Conservation (phyloP, 2,113 vertebrate genomes). For the Conger conger region DNA sequence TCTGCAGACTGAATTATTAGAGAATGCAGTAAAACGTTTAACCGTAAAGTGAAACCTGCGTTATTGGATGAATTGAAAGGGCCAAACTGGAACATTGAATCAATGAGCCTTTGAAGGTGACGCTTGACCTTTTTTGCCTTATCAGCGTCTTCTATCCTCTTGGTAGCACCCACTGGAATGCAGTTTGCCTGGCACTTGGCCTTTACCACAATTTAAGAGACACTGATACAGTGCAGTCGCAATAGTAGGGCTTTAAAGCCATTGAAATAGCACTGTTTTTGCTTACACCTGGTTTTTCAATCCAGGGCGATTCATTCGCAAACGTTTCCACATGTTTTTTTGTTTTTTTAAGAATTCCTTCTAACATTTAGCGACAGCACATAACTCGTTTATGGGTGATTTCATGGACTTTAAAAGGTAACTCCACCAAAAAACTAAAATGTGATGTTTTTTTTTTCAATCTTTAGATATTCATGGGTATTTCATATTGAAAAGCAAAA, state of each 20-base stretch:
- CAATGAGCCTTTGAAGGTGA: not conserved
- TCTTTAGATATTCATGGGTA: not conserved
- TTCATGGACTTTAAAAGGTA: not conserved
- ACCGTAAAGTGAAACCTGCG: not conserved
- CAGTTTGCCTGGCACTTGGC: not conserved
- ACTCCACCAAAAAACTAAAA: constrained; percentile 4
- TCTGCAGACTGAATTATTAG: not conserved
- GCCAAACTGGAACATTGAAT: constrained; percentile 1
- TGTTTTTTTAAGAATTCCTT: not conserved
- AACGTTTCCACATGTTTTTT: not conserved
- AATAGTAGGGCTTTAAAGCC: not conserved
- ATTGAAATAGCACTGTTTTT: not conserved
- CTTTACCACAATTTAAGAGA: not conserved
- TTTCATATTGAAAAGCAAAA: not conserved
- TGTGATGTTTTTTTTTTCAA: not conserved
- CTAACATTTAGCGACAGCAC: not conserved
- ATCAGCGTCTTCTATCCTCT: not conserved
- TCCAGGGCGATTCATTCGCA: not conserved
- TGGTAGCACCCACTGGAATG: not conserved
- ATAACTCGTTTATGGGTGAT: not conserved
- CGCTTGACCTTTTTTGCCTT: constrained; percentile 3
- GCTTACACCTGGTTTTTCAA: not conserved
- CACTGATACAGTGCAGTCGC: not conserved
- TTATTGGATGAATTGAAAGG: not conserved
- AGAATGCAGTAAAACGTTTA: not conserved